These are phyloP conservation scores for Buathra laborator DNA, from an alignment of 2,888 invertebrate genomes.

Conservation along the genomic window DNA sequence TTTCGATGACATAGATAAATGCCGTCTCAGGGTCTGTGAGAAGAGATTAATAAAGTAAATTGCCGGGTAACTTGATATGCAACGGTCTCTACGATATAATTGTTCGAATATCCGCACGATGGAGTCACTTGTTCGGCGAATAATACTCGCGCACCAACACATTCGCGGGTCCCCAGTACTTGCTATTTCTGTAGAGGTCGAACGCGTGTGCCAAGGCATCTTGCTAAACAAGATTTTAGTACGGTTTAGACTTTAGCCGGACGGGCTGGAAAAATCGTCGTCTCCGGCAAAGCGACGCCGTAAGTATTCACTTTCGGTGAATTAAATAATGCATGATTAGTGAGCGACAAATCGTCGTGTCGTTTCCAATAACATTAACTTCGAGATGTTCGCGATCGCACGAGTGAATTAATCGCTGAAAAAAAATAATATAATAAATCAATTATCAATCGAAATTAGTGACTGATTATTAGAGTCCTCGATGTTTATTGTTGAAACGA, in stretches of 20 bases:
- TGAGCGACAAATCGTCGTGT: neutral
- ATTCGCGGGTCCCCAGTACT: constrained; percentile 49
- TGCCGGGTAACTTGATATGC: constrained; percentile 56
- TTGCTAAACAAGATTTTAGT: constrained; percentile 74
- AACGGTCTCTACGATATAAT: constrained; percentile 4
- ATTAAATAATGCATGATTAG: constrained; percentile 28
- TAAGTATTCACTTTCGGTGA: constrained; percentile 65
- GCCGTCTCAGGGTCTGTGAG: neutral
- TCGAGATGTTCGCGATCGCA: neutral
- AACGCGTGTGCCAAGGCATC: constrained; percentile 72
- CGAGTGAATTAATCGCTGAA: constrained; percentile 5
- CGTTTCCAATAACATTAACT: neutral
- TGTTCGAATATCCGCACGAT: constrained; percentile 37
- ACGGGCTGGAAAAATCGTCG: constrained; percentile 67
- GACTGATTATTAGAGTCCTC: no score
- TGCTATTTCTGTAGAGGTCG: constrained; percentile 75
- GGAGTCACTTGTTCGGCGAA: constrained; percentile 50
- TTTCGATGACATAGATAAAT: neutral
- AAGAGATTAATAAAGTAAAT: constrained; percentile 58
- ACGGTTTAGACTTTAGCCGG: constrained; percentile 74
- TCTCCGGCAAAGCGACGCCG: constrained; percentile 65
- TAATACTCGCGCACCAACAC: constrained; percentile 32
- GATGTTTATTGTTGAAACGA: neutral
- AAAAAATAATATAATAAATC: neutral
- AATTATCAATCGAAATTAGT: neutral